Evolutionary conservation across 2,113 vertebrate genomes (phyloP).

Genomic region (Oncorhynchus mykiss): DNA sequence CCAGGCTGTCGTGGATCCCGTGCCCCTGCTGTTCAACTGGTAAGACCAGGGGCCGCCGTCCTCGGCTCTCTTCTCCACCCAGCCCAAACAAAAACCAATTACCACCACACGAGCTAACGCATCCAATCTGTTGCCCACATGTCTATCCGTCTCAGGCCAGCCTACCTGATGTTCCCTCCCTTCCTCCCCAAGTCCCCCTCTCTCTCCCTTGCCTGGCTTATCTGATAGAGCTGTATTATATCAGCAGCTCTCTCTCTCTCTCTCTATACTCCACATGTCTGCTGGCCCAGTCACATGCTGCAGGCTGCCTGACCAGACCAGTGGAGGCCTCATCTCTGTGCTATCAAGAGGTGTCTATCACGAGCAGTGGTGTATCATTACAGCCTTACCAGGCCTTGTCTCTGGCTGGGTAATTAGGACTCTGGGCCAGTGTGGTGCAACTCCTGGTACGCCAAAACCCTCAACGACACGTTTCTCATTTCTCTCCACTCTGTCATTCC

Average conservation of each 20-base stretch:
- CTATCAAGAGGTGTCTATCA: neutral
- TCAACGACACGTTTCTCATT: neutral
- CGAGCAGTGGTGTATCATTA: slow-evolving; percentile 20
- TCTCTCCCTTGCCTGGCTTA: neutral
- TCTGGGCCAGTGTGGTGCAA: slow-evolving; percentile 32
- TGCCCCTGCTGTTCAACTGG: slow-evolving; percentile 28
- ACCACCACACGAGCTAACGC: neutral
- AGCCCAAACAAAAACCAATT: neutral
- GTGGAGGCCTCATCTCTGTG: neutral
- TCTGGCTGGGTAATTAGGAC: slow-evolving; percentile 29
- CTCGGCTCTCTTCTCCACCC: slow-evolving; percentile 10
- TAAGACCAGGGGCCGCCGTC: slow-evolving; percentile 27
- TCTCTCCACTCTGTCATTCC: neutral
- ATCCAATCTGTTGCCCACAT: neutral
- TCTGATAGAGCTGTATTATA: neutral
- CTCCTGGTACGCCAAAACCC: slow-evolving; percentile 30
- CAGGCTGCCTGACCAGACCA: neutral
- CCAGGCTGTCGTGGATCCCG: slow-evolving; percentile 26
- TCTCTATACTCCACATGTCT: slow-evolving; percentile 10
- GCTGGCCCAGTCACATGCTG: slow-evolving; percentile 4
- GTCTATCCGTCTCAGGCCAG: neutral
- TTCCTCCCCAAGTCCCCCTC: neutral
- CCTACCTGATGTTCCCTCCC: neutral
- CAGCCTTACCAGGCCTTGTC: slow-evolving; percentile 17
- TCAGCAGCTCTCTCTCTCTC: neutral